Base-by-base conservation (phyloP, 35 echinoderm and acorn worm genomes). In the Amphiura filiformis region DNA sequence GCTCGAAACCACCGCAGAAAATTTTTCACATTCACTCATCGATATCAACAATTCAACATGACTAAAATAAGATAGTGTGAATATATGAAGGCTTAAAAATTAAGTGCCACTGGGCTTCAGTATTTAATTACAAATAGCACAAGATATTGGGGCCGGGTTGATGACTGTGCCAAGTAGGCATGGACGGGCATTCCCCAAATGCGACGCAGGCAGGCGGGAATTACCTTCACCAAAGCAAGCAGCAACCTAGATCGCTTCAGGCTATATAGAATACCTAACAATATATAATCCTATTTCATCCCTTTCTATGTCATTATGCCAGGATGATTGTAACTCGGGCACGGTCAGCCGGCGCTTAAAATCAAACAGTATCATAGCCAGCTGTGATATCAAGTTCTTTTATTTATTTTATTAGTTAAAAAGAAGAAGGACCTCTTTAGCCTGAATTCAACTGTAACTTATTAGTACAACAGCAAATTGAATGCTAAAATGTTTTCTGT, bases 261-360 rank as follows among this genome's bases (percentile, higher is more conserved):
- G 61, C 11, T 2, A 4, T 47, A 70, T 70, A n/a, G 61, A 70
- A 70, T 70, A 70, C 15, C 15, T 23, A 7, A 70, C 61, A 70
- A 70, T 70, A 70, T 70, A 70, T 70, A 70, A 70, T 70, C 61
- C 41, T 15, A n/a, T 70, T 70, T 70, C 26, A 70, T 70, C 61
- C 61, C 26, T 70, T 70, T 70, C 61, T 47, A 15, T 11, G 9
- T 70, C 26, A 70, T 70, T 70, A 18, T 70, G 61, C 17, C 61
- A n/a, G 2, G 61, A n/a, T 70, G 41, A 47, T 70, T 70, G 15
- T 11, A 15, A 11, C 2, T n/a, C 61, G 15, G 61, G 61, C 61
- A 70, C 61, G 61, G 61, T 70, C 61, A 70, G 17, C 26, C 61
- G 61, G 61, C 26, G 61, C 17, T 70, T n/a, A n/a, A 52, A 70